Evolutionary conservation across 2,888 invertebrate genomes (phyloP).

Genomic region (Nemapogon koenigi): DNA sequence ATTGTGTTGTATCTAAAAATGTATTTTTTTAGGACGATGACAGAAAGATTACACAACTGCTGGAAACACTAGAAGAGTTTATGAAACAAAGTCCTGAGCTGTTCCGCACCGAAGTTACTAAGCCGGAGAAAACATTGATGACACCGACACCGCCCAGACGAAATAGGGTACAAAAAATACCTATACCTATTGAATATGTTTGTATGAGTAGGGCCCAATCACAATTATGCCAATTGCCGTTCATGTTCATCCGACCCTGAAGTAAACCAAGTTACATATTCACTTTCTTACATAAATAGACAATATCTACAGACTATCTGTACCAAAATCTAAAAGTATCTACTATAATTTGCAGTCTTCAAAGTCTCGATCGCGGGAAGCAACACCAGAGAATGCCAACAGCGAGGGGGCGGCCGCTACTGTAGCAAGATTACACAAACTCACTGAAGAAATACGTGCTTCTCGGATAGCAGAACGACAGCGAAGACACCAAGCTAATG

Average conservation of each 20-base stretch:
- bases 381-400: conserved; percentile 39
- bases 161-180: conserved; percentile 69
- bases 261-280: too few species aligned
- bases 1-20: too few species aligned
- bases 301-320: too few species aligned
- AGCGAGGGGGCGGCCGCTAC: conserved; percentile 36
- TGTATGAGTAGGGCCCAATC: too few species aligned
- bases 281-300: too few species aligned
- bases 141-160: conserved; percentile 76
- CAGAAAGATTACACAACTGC: conserved; percentile 71
- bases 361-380: conserved; percentile 73
- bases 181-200: too few species aligned
- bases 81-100: conserved; percentile 80
- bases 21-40: conserved; percentile 71
- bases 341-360: conserved; percentile 68
- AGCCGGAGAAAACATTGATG: conserved; percentile 50
- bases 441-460: conserved; percentile 72
- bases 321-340: too few species aligned
- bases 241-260: too few species aligned
- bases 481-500: conserved; percentile 42
- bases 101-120: conserved; percentile 37
- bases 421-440: conserved; percentile 70
- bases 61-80: conserved; percentile 82
- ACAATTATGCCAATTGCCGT: too few species aligned
- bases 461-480: conserved; percentile 53